Conservation (phyloP, 2,113 vertebrate genomes). For the Crotalus tigris region DNA sequence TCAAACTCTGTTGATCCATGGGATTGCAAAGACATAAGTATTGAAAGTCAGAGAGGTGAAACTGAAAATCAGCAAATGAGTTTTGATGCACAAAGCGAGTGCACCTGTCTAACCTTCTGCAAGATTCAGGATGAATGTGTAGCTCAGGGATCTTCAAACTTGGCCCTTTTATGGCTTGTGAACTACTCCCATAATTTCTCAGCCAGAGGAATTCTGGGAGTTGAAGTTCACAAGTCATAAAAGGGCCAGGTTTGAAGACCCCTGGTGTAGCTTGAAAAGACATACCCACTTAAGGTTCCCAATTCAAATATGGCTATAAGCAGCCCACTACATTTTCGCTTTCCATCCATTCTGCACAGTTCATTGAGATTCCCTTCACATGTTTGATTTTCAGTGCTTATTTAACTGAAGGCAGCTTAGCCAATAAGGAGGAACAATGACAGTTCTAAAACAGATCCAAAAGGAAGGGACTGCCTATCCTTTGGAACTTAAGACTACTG, state of each 20-base stretch:
- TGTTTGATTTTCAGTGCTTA: background rate
- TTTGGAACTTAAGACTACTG: background rate
- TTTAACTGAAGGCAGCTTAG: background rate
- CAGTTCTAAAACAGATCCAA: background rate
- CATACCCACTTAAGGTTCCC: background rate
- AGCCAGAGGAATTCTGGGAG: too few species aligned
- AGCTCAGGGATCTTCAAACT: too few species aligned
- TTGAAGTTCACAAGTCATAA: too few species aligned
- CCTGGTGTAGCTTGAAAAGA: background rate
- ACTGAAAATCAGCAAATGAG: background rate
- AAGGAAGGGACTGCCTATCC: background rate
- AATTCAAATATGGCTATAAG: background rate
- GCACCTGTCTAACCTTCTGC: background rate
- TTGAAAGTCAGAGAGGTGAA: background rate
- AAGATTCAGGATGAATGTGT: background rate
- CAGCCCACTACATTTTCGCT: background rate
- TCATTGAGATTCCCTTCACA: background rate
- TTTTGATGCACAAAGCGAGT: background rate
- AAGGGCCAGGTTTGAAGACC: too few species aligned
- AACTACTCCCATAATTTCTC: too few species aligned
- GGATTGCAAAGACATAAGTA: background rate
- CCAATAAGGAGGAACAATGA: background rate
- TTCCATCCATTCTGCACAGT: background rate
- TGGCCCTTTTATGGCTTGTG: too few species aligned
- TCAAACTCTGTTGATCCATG: background rate